These are phyloP conservation scores for Diadema setosum DNA, from an alignment of 35 echinoderm and acorn worm genomes.

Conservation along the genomic window DNA sequence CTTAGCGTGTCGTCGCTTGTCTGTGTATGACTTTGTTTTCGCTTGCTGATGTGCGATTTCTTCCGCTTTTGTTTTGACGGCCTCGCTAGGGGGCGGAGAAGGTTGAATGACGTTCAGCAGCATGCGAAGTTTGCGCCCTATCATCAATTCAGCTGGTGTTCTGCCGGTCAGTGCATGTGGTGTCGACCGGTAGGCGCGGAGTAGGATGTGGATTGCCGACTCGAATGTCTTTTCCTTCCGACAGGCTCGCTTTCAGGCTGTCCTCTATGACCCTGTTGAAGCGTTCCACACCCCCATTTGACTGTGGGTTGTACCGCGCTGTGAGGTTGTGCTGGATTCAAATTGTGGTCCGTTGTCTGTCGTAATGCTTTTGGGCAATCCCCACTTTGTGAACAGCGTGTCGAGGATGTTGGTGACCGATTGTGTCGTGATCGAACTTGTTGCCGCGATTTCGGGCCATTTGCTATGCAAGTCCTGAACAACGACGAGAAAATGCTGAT, in stretches of 20 bases:
- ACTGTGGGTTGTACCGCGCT: neutral
- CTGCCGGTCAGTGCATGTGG: neutral
- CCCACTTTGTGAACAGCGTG: neutral
- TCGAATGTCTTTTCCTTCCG: neutral
- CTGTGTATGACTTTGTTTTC: neutral
- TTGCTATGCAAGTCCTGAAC: constrained; percentile 35
- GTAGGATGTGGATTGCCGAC: neutral
- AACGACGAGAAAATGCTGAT: constrained; percentile 18
- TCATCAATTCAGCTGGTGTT: neutral
- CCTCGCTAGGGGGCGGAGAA: neutral
- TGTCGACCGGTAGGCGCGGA: neutral
- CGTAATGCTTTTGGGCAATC: neutral
- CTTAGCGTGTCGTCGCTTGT: neutral
- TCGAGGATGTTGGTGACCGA: neutral
- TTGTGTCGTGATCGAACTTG: no score
- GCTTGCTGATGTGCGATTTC: neutral
- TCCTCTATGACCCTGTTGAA: neutral
- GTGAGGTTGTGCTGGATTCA: neutral
- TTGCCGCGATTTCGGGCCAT: no score
- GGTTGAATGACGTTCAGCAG: neutral
- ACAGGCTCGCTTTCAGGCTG: neutral
- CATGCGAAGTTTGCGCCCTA: neutral
- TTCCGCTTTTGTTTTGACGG: neutral
- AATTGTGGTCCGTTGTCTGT: constrained; percentile 11
- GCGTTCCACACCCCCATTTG: no score